A percentile compares a stretch with the other conserved stretches of the same genome.
Conservation (phyloP, 1,140 invertebrate species). For the Cheumatopsyche charites region DNA sequence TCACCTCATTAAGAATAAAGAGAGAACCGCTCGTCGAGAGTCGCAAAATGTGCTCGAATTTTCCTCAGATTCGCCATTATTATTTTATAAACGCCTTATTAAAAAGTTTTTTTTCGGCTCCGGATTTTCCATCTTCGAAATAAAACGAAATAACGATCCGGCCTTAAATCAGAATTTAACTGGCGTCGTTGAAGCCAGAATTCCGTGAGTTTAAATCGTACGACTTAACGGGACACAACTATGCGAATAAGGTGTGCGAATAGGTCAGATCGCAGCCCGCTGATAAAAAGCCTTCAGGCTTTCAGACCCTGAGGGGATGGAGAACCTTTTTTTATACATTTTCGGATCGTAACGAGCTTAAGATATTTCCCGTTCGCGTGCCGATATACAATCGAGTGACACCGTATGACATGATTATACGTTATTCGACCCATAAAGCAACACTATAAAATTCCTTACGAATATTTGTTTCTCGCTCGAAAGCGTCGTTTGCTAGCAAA, state of each 20-base stretch:
- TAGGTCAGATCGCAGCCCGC: background rate
- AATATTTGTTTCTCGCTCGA: too few relatives aligned
- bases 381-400: constrained; percentile 5
- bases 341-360: background rate
- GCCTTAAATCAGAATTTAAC: constrained; percentile 18
- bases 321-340: constrained; percentile 16
- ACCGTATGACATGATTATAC: constrained; percentile 14
- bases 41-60: background rate
- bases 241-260: constrained; percentile 26
- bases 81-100: constrained; percentile 15
- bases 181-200: background rate
- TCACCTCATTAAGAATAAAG: constrained; percentile 25
- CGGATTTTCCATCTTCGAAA: background rate
- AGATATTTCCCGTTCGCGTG: constrained; percentile 16
- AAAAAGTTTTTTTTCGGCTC: constrained; percentile 10
- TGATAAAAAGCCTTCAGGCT: constrained; percentile 1
- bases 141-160: background rate
- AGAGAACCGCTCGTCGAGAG: constrained; percentile 4
- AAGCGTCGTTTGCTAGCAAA: too few relatives aligned
- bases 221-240: constrained; percentile 19
- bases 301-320: background rate
- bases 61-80: constrained; percentile 3
- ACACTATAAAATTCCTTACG: constrained; percentile 7
- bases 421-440: constrained; percentile 4
- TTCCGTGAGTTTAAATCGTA: constrained; percentile 28